Percentiles rank a stretch among this genome's conserved stretches.
Evolutionary conservation across 2,113 vertebrate species (phyloP).

Genomic region (Tauraco erythrolophus): DNA sequence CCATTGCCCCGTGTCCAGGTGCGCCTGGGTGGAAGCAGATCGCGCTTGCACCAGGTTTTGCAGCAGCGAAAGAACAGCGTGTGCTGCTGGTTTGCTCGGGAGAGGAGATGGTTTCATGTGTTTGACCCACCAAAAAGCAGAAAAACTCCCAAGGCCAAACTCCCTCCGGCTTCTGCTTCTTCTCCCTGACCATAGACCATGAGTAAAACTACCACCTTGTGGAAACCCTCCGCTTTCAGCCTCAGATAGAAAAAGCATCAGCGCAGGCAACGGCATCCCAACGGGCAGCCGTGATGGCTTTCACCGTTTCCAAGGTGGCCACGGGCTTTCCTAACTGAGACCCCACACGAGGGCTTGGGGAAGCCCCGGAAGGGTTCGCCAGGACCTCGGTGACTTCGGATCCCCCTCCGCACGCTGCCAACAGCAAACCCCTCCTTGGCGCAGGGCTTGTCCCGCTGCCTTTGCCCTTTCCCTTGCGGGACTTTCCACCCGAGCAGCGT

Average conservation of each 20-base stretch:
- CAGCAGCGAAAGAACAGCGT: neutral
- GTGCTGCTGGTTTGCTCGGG: neutral
- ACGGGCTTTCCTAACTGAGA: neutral
- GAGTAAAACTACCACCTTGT: neutral
- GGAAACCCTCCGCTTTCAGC: neutral
- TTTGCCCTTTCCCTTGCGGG: neutral
- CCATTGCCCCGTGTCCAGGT: neutral
- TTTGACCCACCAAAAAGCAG: neutral
- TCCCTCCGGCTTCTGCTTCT: neutral
- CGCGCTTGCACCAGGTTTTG: accelerated
- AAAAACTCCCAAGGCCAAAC: neutral
- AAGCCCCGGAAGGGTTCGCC: neutral
- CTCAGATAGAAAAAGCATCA: neutral
- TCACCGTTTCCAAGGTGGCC: neutral
- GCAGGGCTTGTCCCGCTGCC: neutral
- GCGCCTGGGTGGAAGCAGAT: neutral
- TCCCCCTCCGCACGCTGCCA: accelerated
- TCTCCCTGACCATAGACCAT: neutral
- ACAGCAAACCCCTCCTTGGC: neutral
- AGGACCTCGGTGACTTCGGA: neutral
- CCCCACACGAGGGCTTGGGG: accelerated
- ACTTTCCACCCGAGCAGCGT: neutral
- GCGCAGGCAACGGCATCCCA: neutral
- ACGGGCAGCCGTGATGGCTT: accelerated
- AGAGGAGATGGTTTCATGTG: neutral